Base-by-base conservation (phyloP, 2,888 invertebrate species). In the Synanthedon formicaeformis region DNA sequence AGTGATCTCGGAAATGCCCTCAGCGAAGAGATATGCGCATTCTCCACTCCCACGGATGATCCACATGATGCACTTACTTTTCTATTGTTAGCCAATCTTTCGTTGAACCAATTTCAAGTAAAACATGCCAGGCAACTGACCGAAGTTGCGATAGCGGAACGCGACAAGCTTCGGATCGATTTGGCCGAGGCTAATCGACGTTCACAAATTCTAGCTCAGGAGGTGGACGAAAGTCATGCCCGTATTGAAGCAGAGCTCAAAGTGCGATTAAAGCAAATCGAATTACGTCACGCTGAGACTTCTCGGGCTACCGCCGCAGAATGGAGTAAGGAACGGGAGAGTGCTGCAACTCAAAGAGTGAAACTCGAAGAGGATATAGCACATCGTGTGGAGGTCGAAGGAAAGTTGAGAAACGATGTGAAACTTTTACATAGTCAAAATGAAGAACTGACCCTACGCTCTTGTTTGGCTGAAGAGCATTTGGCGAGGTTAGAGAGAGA, bases 171-270 rank as follows among this genome's bases (percentile, higher is more conserved):
- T 45, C 92, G 92, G 57, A 81, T 88, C 11, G 96, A 96, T 68
- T 91, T 96, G 14, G 85, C 89, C 16, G 96, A 96, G 70, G 95
- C 96, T 0, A 96, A 96, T 70, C 90, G 92, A 54, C 89, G 96
- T 61, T 94, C 95, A 0, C 89, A 92, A 0, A 73, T 95, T 53
- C 84, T 97, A 51, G 97, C 96, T 1, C 94, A 94, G 64, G 97
- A 97, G 77, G 94, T 96, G 2, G 97, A 98, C 73, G 97, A 97
- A 67, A 92, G 94, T 63, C 96, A 97, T 73, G 90, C 92, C 1
- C 91, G 92, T 55, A 89, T 96, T 71, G 97, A 97, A 73, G 91
- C 91, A 57, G 91, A 92, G 40, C 89, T 93, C 34, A 91, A 92
- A 68, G 90, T 91, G 50, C 92, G 90, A 82, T 89, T 93, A 50